Evolutionary conservation across 2,888 invertebrate species (phyloP), one percentile per base, ranked within the genome.

Genomic region (Cordylochernes scorpioides): DNA sequence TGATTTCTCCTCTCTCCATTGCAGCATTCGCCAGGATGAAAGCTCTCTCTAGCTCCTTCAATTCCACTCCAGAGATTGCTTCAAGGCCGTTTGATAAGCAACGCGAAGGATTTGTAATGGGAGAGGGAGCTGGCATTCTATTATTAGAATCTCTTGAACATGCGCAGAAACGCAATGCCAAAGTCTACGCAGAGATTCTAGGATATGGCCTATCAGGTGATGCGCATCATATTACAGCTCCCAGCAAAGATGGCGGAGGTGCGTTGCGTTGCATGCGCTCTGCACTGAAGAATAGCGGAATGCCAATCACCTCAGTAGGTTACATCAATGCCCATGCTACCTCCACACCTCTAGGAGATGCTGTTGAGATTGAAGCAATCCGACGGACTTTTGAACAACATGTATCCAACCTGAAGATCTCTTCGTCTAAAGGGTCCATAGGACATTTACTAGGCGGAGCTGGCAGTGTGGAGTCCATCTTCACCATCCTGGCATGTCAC

Each of bases 311-410:
- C 10, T 57, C 67, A 32, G 56, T 91, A 3, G 65, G 65, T 19
- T 80, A 84, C 48, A 64, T 94, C 1, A 94, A 94, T 59, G 88
- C 88, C 2, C 94, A 97, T 61, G 94, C 94, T 2, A 97, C 94
- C 5, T 94, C 94, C 0, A 97, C 94, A 15, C 86, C 84, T 3
- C 55, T 82, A 5, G 94, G 94, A 9, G 94, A 97, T 59, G 63
- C 64, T 15, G 71, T 77, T 38, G 84, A 84, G 60, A 60, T 69
- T 2, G 67, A 59, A 49, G 82, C 82, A 5, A 73, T 84, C 36
- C 62, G 64, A 42, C 60, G 60, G 9, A 49, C 80, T 12, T 77
- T 80, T 49, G 54, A 58, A 53, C 58, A n/a, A 49, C 26, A 36
- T 25, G 19, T 28, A 17, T 46, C 50, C 16, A 59, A 66, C 29